Evolutionary conservation across 2,888 invertebrate genomes (phyloP).

Genomic region (Biston stratarius): DNA sequence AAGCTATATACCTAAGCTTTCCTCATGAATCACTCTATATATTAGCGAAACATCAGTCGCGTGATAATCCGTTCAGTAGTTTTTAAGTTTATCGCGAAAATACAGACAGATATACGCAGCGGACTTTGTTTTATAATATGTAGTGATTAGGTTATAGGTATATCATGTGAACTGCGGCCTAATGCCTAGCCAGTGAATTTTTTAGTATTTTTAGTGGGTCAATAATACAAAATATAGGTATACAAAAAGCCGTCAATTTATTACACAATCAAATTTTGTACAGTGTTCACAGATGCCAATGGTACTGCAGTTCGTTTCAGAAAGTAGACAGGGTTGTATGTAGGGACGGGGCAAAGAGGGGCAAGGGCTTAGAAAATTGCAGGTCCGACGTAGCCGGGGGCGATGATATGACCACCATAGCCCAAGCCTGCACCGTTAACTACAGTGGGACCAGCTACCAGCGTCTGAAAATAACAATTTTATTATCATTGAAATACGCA

Average conservation of each 20-base stretch:
- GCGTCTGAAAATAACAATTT: slow-evolving; percentile 59
- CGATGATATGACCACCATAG: slow-evolving; percentile 53
- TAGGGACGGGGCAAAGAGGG: slow-evolving; percentile 1
- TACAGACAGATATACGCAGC: too few species aligned
- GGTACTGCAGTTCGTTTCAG: slow-evolving; percentile 41
- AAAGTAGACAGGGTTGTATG: slow-evolving; percentile 13
- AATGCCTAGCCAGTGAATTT: too few species aligned
- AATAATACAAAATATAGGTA: slow-evolving; percentile 4
- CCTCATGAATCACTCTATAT: too few species aligned
- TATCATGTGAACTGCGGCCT: too few species aligned
- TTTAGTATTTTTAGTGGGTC: too few species aligned
- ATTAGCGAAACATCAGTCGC: too few species aligned
- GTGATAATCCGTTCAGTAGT: too few species aligned
- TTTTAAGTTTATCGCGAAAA: too few species aligned
- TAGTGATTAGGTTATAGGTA: too few species aligned
- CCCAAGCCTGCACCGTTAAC: slow-evolving; percentile 56
- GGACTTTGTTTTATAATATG: too few species aligned
- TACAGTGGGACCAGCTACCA: slow-evolving; percentile 78
- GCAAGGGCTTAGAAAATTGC: slow-evolving; percentile 48
- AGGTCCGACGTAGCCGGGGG: slow-evolving; percentile 67
- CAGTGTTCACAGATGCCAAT: slow-evolving; percentile 40
- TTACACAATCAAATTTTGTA: slow-evolving; percentile 45
- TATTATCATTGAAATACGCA: neutral
- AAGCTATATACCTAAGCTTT: too few species aligned
- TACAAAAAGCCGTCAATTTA: slow-evolving; percentile 47